Base-by-base conservation (phyloP, 1,140 invertebrate species). In the Philopotamus ludificatus region DNA sequence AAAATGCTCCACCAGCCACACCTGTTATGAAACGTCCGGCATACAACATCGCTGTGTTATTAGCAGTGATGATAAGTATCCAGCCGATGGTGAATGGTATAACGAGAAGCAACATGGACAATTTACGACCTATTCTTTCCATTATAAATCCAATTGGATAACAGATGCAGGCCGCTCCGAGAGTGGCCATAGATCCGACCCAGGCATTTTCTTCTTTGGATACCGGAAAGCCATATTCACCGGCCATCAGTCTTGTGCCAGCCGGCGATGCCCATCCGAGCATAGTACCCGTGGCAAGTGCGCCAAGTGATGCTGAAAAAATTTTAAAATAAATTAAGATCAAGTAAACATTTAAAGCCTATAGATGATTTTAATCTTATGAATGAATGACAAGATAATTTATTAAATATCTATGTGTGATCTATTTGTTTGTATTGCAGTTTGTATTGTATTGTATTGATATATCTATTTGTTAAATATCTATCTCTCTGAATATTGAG, bases 261-360 rank as follows among this genome's bases (percentile, higher is more conserved):
- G 89, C 89, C 4, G 89, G 87, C 0, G 90, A 89, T 2, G 90
- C 87, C 89, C 91, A 94, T 16, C 84, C 89, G 2, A 93, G 74
- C 15, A 87, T 79, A 25, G 86, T 84, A 68, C 83, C 83, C 20
- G 79, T 77, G 3, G 83, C 83, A 10, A 84, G 72, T 3, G 83
- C 82, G 25, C 82, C 82, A 42, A 84, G 76, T 22, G 83, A 82
- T 18, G 83, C 84, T 81, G 77, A 59, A 81, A 73, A 64, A 41
- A 58, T 63, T 2, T 20, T 28, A 53, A 64, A 42, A 42, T 25
- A 10, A 28, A 26, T 63, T 53, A 25, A 18, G 45, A 9, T 21
- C 12, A 34, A 7, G 4, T 34, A 7, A 34, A 34, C 12, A 34
- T 34, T 34, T 34, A n/a, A n/a, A n/a, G n/a, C n/a, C n/a, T n/a